phyloP scores from a whole-genome alignment of 2,113 vertebrate genomes.

The Phasianus colchicus region DNA sequence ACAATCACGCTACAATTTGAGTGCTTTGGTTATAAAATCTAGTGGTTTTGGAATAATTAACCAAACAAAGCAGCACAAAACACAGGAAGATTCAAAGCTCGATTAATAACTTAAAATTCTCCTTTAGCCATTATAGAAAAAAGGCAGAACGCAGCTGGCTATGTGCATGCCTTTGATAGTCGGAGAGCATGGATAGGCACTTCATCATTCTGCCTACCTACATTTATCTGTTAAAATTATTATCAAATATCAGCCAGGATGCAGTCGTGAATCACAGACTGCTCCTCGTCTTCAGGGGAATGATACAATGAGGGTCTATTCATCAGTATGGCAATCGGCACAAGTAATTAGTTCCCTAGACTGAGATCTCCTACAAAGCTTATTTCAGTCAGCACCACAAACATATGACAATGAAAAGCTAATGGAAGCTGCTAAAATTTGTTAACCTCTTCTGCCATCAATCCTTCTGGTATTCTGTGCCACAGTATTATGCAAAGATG shows the following conservation, averaged over 20 bases:
- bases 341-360: slow-evolving; percentile 94
- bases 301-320: slow-evolving; percentile 92
- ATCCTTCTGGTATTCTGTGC: slow-evolving; percentile 78
- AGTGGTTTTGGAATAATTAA: not conserved
- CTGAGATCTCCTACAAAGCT: slow-evolving; percentile 85
- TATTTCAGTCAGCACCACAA: slow-evolving; percentile 83
- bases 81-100: slow-evolving; percentile 51
- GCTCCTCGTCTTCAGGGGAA: slow-evolving; percentile 83
- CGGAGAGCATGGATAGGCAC: slow-evolving; percentile 83
- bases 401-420: slow-evolving; percentile 87
- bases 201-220: slow-evolving; percentile 95
- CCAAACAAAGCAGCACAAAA: not conserved
- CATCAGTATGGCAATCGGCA: slow-evolving; percentile 88
- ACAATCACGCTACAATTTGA: not conserved
- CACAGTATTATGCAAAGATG: slow-evolving; percentile 87
- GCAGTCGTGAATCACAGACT: slow-evolving; percentile 86
- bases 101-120: slow-evolving; percentile 77
- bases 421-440: slow-evolving; percentile 88
- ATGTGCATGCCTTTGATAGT: slow-evolving; percentile 89
- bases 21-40: not conserved
- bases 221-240: slow-evolving; percentile 98
- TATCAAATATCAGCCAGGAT: slow-evolving; percentile 91
- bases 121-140: slow-evolving; percentile 51
- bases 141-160: slow-evolving; percentile 81
- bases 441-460: slow-evolving; percentile 85